Evolutionary conservation across 2,888 invertebrate species (phyloP).

Genomic region (Podotricha telesiphe): DNA sequence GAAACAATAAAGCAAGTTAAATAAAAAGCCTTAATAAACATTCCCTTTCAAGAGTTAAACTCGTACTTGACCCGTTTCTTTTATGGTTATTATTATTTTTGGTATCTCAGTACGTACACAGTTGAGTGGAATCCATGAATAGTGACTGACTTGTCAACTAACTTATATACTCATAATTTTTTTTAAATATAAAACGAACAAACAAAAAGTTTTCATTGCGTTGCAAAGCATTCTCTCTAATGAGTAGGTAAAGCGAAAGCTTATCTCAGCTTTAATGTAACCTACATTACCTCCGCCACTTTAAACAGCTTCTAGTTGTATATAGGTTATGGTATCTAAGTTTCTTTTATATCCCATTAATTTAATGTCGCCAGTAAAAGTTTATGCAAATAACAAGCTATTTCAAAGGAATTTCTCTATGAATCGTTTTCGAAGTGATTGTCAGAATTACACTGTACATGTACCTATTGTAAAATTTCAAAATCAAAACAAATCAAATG

Average conservation of each 20-base stretch:
- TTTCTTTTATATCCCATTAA: constrained; percentile 10
- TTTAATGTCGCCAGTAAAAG: constrained; percentile 4
- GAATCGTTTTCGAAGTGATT: too few relatives aligned
- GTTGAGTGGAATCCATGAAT: constrained; percentile 8
- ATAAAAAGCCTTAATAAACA: constrained; percentile 21
- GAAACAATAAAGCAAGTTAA: constrained; percentile 18
- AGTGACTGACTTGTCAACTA: constrained; percentile 19
- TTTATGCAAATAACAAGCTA: constrained; percentile 13
- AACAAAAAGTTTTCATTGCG: constrained; percentile 32
- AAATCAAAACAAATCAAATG: too few relatives aligned
- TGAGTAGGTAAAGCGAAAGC: constrained; percentile 34
- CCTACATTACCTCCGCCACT: constrained; percentile 33
- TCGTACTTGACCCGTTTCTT: constrained; percentile 20
- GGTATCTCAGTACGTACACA: not conserved
- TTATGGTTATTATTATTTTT: constrained; percentile 14
- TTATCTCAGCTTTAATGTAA: constrained; percentile 32
- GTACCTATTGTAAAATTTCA: too few relatives aligned
- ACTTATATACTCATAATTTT: constrained; percentile 12
- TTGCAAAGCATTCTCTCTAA: constrained; percentile 33
- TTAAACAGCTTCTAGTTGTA: constrained; percentile 28
- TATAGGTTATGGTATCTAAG: constrained; percentile 8
- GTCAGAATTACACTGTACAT: too few relatives aligned
- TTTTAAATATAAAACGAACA: constrained; percentile 26
- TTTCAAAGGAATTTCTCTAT: not conserved
- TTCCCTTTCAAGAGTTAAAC: constrained; percentile 18